These are phyloP conservation scores for Oxycera nigricornis DNA, from an alignment of 2,888 invertebrate species.

Conservation along the genomic window DNA sequence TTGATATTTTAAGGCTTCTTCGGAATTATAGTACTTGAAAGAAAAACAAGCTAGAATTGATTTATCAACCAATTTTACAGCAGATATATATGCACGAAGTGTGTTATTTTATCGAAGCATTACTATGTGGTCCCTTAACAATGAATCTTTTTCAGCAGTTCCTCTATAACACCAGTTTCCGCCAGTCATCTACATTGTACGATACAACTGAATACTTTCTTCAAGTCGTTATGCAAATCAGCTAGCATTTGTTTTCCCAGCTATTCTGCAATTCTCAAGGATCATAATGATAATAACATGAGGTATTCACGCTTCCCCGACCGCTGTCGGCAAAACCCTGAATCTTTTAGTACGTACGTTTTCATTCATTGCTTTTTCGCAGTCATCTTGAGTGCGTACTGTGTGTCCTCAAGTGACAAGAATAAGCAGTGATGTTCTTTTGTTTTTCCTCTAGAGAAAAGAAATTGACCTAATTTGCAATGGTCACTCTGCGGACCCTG, in stretches of 20 bases:
- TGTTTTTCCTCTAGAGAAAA: neutral
- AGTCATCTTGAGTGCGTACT: neutral
- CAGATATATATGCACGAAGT: too few species aligned
- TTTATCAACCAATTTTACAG: too few species aligned
- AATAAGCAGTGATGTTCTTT: constrained; percentile 9
- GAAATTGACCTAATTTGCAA: constrained; percentile 17
- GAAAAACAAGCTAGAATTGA: too few species aligned
- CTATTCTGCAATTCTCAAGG: constrained; percentile 20
- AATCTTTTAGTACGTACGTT: neutral
- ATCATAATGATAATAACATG: constrained; percentile 30
- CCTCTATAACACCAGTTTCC: neutral
- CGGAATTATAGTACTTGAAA: too few species aligned
- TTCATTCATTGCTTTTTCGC: constrained; percentile 1
- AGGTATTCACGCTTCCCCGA: neutral
- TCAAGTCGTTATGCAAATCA: constrained; percentile 40
- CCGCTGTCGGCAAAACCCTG: neutral
- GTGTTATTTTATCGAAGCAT: too few species aligned
- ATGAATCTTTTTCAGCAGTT: too few species aligned
- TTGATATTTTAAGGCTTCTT: too few species aligned
- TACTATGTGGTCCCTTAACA: too few species aligned
- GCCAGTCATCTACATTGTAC: neutral
- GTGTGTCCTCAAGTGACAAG: constrained; percentile 4
- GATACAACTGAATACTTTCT: constrained; percentile 18
- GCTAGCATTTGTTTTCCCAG: constrained; percentile 33
- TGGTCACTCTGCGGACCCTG: neutral